Conservation (phyloP, 2,888 invertebrate genomes). For the Eretmocerus hayati region DNA sequence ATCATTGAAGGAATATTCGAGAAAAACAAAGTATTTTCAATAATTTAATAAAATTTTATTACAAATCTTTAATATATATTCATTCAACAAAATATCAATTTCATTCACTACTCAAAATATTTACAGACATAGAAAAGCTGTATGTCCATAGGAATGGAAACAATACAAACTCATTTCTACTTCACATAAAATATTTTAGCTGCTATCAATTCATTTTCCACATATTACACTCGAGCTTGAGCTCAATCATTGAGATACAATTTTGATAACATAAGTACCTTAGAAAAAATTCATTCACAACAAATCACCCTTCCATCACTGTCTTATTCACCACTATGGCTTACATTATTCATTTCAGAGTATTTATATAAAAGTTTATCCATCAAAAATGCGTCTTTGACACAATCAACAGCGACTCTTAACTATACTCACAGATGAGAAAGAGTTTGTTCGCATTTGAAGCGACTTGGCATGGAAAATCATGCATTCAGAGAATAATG, state of each 20-base stretch:
- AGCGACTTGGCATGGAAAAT: conserved; percentile 5
- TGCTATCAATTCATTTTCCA: neutral
- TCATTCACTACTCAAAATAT: conserved; percentile 20
- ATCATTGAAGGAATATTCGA: too few species aligned
- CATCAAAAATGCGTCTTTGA: conserved; percentile 18
- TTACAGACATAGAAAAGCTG: conserved; percentile 9
- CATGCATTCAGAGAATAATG: conserved; percentile 7
- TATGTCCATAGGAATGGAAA: conserved; percentile 11
- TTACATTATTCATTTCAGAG: conserved; percentile 18
- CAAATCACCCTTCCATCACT: neutral
- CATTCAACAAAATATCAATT: conserved; percentile 18
- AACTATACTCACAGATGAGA: conserved; percentile 19
- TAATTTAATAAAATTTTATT: conserved; percentile 17
- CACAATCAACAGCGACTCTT: conserved; percentile 16
- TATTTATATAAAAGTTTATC: conserved; percentile 21
- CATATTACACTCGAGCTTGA: too few species aligned
- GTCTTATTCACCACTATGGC: conserved; percentile 2
- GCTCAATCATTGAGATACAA: neutral
- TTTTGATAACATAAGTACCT: neutral
- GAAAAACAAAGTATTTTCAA: too few species aligned
- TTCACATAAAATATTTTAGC: neutral
- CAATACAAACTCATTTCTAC: neutral
- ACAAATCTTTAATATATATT: conserved; percentile 18
- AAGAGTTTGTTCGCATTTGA: conserved; percentile 21
- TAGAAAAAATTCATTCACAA: too few species aligned